Conservation (phyloP, 1,140 invertebrate species). For the Homalodisca vitripennis region DNA sequence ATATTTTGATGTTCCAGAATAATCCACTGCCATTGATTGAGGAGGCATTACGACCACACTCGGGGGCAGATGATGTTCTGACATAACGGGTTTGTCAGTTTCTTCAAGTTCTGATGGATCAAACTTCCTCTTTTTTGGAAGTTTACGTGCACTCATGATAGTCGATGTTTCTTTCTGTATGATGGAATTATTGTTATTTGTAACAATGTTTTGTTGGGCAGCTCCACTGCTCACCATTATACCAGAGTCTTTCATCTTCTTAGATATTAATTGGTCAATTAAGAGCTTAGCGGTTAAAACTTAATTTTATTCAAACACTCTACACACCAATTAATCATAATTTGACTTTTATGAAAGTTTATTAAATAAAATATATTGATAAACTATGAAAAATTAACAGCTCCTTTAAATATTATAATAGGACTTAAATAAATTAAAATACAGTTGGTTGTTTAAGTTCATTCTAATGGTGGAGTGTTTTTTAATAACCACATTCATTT, state of each 20-base stretch:
- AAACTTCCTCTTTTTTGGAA: slow-evolving; percentile 88
- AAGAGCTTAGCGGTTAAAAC: background rate
- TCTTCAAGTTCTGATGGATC: slow-evolving; percentile 81
- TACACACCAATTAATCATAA: background rate
- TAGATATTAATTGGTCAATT: background rate
- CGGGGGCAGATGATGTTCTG: slow-evolving; percentile 38
- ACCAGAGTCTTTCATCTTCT: slow-evolving; percentile 22
- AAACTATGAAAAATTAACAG: background rate
- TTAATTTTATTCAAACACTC: background rate
- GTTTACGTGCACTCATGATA: slow-evolving; percentile 53
- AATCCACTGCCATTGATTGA: slow-evolving; percentile 60
- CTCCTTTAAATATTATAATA: no score
- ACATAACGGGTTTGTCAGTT: slow-evolving; percentile 38
- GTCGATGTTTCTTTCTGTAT: slow-evolving; percentile 34
- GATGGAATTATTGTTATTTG: slow-evolving; percentile 35
- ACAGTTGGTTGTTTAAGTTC: background rate
- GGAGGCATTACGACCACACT: slow-evolving; percentile 53
- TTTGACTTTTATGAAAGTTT: no score
- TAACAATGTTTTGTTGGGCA: slow-evolving; percentile 32
- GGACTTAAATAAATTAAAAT: background rate
- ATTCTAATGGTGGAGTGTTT: no score
- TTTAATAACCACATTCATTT: no score
- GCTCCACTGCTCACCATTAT: slow-evolving; percentile 9
- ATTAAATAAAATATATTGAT: background rate
- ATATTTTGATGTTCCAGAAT: slow-evolving; percentile 47